These are phyloP conservation scores for Oryzias melastigma DNA, from an alignment of 2,113 vertebrate species.

Conservation along the genomic window DNA sequence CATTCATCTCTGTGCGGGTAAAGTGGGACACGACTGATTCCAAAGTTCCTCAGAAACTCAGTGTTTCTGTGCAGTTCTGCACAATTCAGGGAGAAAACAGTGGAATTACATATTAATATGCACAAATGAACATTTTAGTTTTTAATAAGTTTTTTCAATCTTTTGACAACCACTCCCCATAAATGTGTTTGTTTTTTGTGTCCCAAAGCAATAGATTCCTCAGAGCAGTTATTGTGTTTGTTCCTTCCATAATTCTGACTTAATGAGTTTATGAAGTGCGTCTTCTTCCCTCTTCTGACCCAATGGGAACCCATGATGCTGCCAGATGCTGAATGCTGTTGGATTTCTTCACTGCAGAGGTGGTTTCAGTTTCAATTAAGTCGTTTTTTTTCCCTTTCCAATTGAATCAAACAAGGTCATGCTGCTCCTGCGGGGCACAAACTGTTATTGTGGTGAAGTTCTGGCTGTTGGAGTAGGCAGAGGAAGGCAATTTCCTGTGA, in stretches of 20 bases:
- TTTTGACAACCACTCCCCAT: conserved; percentile 8
- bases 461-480: conserved; percentile 25
- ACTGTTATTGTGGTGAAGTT: conserved; percentile 44
- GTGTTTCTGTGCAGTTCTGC: conserved; percentile 5
- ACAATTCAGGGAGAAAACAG: conserved; percentile 3
- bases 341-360: conserved; percentile 40
- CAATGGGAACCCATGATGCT: conserved; percentile 21
- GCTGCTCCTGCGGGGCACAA: conserved; percentile 27
- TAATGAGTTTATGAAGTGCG: conserved; percentile 31
- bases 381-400: conserved; percentile 25
- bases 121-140: conserved; percentile 4
- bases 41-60: not conserved
- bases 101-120: not conserved
- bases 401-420: conserved; percentile 53
- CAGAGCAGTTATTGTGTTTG: conserved; percentile 15
- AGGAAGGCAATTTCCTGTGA: conserved; percentile 20
- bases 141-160: conserved; percentile 31
- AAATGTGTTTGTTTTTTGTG: not conserved
- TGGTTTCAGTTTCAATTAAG: conserved; percentile 54
- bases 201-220: conserved; percentile 30
- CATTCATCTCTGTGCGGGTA: conserved; percentile 45
- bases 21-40: conserved; percentile 23
- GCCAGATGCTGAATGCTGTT: conserved; percentile 27
- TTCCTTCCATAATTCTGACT: conserved; percentile 30
- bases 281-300: conserved; percentile 18